Base-by-base conservation (phyloP, 2,113 vertebrate species). In the Calyptommatus sinebrachiatus region DNA sequence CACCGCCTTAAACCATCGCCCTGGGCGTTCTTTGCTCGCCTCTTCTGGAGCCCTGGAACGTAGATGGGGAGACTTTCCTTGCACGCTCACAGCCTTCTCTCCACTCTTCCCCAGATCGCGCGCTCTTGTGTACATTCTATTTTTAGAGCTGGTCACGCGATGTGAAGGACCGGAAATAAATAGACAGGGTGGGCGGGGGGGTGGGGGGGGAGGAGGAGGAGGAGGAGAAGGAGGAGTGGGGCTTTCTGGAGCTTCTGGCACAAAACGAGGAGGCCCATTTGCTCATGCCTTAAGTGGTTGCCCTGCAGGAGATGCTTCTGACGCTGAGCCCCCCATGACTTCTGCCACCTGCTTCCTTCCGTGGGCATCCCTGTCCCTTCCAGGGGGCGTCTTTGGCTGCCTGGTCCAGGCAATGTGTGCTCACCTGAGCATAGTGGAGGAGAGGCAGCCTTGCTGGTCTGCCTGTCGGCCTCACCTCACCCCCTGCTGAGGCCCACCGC, bases 261-360 rank as follows among this genome's bases (percentile, higher is more conserved):
- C 5, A 2, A 16, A 2, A 31, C 12, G 4, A 53, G 16, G 0
- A 0, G 79, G 57, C 0, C 75, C 79, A 66, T 69, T 77, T 69
- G 48, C 71, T 76, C 14, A 0, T 2, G 61, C 80, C 82, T 80
- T 71, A 82, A 89, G 85, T 84, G 91, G 26, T 88, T 86, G 90
- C 82, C 80, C 73, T 69, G 2, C 50, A 80, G 86, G 89, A 89
- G 89, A 84, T 78, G n/a, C 73, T 31, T 46, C 1, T 16, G 84
- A 83, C 67, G 21, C 26, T 70, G 83, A 86, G 2, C 63, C 81
- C 77, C 86, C 84, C 70, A 84, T 91, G 85, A 82, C 73, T 88
- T 29, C 68, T 73, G 82, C 91, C 83, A 88, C 88, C 88, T 88
- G 85, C 41, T 86, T 88, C 86, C 80, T 85, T 31, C 22, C 89